A percentile compares a stretch with the other conserved stretches of the same genome.
These are phyloP conservation scores for Phoebastria nigripes DNA, from an alignment of 2,797 vertebrate genomes.

Conservation along the genomic window DNA sequence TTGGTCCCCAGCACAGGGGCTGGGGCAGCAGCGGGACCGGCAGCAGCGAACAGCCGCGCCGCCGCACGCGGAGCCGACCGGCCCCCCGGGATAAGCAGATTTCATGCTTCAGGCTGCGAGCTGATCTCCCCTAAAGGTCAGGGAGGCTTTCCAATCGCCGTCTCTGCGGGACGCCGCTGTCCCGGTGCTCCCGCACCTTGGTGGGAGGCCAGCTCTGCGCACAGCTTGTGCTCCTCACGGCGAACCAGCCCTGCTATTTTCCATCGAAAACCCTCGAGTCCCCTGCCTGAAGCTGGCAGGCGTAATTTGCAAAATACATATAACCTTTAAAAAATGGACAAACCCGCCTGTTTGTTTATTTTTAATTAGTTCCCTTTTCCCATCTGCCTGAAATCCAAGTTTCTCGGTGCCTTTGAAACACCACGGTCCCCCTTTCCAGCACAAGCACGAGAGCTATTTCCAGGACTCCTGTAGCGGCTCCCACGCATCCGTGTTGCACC, in stretches of 20 bases:
- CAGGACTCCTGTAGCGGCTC: neutral
- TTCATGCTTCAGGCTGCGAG: neutral
- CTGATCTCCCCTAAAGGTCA: neutral
- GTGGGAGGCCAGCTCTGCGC: neutral
- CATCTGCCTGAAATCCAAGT: neutral
- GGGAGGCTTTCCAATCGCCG: neutral
- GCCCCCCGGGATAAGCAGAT: neutral
- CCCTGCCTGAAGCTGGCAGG: neutral
- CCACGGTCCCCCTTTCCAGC: too few species aligned
- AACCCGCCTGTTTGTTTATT: neutral
- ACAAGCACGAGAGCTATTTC: accelerated
- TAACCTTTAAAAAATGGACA: neutral
- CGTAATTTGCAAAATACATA: neutral
- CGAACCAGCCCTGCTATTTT: neutral
- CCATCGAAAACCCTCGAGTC: neutral
- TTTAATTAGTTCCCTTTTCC: neutral
- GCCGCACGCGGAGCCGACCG: accelerated
- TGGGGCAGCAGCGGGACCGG: too few species aligned
- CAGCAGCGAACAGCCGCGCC: accelerated
- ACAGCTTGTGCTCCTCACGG: neutral
- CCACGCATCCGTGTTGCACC: accelerated
- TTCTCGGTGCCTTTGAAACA: neutral
- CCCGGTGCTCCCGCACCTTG: neutral
- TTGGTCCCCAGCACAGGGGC: accelerated
- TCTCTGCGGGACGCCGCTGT: neutral